These are phyloP conservation scores for Ranitomeya imitator DNA, from an alignment of 2,113 vertebrate species.

Conservation along the genomic window DNA sequence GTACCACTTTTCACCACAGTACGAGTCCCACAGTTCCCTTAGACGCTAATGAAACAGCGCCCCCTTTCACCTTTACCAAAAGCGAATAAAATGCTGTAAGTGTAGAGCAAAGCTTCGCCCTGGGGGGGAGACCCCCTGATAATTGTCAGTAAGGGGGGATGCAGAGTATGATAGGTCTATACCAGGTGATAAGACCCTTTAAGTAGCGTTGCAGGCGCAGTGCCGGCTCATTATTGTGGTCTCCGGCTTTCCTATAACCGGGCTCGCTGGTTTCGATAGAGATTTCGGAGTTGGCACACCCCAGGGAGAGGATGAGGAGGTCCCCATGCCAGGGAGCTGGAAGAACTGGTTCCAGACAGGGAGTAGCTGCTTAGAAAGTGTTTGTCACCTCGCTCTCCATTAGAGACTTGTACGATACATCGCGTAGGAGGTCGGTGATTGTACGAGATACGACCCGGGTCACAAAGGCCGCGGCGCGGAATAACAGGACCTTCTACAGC, in stretches of 20 bases:
- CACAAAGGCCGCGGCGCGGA: no score
- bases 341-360: conserved; percentile 44
- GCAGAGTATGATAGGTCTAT: background rate
- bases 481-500: no score
- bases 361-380: conserved; percentile 2
- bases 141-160: background rate
- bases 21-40: background rate
- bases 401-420: background rate
- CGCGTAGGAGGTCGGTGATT: background rate
- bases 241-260: background rate
- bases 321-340: conserved; percentile 44
- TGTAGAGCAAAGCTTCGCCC: background rate
- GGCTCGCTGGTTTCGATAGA: conserved; percentile 51
- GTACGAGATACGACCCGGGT: background rate
- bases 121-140: background rate
- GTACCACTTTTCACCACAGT: background rate
- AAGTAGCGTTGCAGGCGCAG: background rate
- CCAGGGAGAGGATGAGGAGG: conserved; percentile 36
- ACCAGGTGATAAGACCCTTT: background rate
- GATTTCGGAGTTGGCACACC: conserved; percentile 53
- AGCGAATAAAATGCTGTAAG: background rate
- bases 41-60: background rate
- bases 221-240: background rate
- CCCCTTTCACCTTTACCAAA: background rate
- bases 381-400: conserved; percentile 13